Percentiles rank a stretch among this genome's conserved stretches.
These are phyloP conservation scores for Hipposideros armiger DNA, from an alignment of 2,113 vertebrate species.

Conservation along the genomic window DNA sequence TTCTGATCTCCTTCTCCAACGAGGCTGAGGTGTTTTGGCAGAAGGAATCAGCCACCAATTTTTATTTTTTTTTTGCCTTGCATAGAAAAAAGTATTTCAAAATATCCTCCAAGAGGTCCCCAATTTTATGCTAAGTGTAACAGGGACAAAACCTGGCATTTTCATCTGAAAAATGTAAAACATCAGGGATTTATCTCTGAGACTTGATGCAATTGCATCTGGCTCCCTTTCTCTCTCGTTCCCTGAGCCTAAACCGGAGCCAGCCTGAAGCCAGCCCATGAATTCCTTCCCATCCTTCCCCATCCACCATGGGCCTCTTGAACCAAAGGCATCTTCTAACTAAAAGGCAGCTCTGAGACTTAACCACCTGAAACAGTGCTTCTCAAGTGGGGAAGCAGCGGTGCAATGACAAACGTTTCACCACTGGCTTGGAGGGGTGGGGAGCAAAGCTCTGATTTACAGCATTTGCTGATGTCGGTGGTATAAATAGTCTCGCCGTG, in stretches of 20 bases:
- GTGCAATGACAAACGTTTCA: not conserved
- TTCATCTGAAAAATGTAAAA: not conserved
- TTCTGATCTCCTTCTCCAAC: not conserved
- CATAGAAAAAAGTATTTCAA: not conserved
- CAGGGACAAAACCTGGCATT: not conserved
- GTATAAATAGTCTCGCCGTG: not conserved
- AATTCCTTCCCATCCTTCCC: not conserved
- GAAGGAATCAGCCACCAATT: not conserved
- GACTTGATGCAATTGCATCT: too few species aligned
- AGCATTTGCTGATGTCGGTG: not conserved
- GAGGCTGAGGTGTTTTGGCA: not conserved
- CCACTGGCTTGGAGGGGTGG: not conserved
- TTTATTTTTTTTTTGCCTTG: not conserved
- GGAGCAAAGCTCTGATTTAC: not conserved
- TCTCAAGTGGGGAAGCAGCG: too few species aligned
- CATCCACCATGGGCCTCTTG: not conserved
- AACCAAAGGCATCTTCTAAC: not conserved
- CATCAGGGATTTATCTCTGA: not conserved
- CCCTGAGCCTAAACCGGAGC: not conserved
- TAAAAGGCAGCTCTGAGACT: not conserved
- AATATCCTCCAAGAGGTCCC: not conserved
- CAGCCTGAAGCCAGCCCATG: not conserved
- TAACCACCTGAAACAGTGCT: not conserved
- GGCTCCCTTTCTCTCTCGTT: too few species aligned
- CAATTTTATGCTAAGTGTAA: not conserved